Conservation (phyloP, 2,888 invertebrate genomes). For the Yponomeuta evonymella region DNA sequence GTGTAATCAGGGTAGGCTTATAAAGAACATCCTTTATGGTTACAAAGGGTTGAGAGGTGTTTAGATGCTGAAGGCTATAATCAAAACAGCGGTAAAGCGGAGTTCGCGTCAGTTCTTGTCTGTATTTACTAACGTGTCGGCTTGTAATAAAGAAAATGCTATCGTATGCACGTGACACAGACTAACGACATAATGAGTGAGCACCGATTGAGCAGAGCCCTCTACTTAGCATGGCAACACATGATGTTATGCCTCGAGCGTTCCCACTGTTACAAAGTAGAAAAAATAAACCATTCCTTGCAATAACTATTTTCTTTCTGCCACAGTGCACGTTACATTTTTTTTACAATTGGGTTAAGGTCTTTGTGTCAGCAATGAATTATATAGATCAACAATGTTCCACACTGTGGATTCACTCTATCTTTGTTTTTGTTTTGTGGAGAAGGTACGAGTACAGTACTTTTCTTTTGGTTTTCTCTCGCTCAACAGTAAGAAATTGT, state of each 20-base stretch:
- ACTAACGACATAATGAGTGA: slow-evolving; percentile 40
- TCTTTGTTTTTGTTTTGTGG: too few species aligned
- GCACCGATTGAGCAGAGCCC: slow-evolving; percentile 33
- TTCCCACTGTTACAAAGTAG: slow-evolving; percentile 37
- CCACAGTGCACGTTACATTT: not conserved
- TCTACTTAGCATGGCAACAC: slow-evolving; percentile 23
- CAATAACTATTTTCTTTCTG: not conserved
- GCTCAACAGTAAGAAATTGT: too few species aligned
- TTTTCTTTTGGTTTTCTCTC: too few species aligned
- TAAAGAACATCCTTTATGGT: slow-evolving; percentile 1
- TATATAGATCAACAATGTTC: too few species aligned
- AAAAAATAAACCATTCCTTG: slow-evolving; percentile 26
- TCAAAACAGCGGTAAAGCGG: slow-evolving; percentile 13
- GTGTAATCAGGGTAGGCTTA: not conserved
- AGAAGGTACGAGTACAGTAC: too few species aligned
- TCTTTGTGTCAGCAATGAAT: not conserved
- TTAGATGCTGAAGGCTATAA: slow-evolving; percentile 19
- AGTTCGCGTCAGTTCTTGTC: not conserved
- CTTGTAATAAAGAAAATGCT: slow-evolving; percentile 37
- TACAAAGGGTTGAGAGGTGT: not conserved
- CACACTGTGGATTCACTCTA: too few species aligned
- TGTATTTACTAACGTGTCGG: slow-evolving; percentile 25
- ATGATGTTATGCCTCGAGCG: slow-evolving; percentile 40
- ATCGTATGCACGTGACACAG: slow-evolving; percentile 34
- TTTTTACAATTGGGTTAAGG: not conserved